Evolutionary conservation across 2,113 vertebrate genomes (phyloP).

Genomic region (Macquaria ambigua): DNA sequence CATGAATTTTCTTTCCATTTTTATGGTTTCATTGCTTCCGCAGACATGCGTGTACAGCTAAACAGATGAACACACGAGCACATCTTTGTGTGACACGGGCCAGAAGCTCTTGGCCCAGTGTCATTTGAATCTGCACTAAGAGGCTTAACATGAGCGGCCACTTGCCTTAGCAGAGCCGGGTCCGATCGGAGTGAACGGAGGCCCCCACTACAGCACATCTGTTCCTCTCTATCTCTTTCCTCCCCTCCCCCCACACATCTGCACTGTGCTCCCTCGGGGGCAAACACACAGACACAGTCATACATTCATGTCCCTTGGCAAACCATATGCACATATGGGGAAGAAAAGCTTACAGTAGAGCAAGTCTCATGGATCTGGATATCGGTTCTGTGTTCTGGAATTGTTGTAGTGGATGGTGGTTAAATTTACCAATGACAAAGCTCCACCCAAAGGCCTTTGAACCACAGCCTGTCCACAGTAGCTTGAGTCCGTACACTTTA

Average conservation of each 20-base stretch:
- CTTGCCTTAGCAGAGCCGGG: conserved; percentile 59
- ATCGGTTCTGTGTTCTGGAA: neutral
- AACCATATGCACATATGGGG: conserved; percentile 9
- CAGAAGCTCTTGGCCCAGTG: conserved; percentile 50
- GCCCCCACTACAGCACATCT: conserved; percentile 57
- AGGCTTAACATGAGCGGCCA: conserved; percentile 79
- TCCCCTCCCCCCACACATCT: conserved; percentile 33
- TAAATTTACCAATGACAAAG: neutral
- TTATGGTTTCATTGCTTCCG: neutral
- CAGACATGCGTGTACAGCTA: neutral
- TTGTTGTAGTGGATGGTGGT: neutral
- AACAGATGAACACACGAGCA: conserved; percentile 29
- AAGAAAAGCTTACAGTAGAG: neutral
- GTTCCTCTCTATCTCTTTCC: conserved; percentile 15
- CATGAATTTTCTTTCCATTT: neutral
- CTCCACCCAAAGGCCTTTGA: neutral
- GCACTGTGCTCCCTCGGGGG: conserved; percentile 22
- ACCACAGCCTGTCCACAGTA: neutral
- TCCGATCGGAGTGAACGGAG: conserved; percentile 32
- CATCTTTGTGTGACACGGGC: conserved; percentile 30
- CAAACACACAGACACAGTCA: neutral
- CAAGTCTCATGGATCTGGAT: neutral
- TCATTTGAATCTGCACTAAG: conserved; percentile 79
- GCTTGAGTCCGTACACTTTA: neutral
- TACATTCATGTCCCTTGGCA: neutral